Base-by-base conservation (phyloP, 2,797 vertebrate genomes). In the Sphenodon punctatus region DNA sequence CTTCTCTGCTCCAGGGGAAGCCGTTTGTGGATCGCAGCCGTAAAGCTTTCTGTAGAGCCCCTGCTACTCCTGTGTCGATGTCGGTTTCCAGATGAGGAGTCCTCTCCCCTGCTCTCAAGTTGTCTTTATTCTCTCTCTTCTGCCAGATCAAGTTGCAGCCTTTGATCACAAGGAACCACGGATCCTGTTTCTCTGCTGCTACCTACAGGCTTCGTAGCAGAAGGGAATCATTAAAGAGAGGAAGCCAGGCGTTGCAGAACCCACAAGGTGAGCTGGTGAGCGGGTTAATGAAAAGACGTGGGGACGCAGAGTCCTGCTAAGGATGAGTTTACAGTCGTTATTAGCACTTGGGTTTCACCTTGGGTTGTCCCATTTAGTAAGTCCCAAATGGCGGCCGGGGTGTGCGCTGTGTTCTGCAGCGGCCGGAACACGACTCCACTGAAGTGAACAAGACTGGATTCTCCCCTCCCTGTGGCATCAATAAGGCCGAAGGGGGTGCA, bases 61-160 rank as follows among this genome's bases (percentile, higher is more conserved):
- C 73, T 55, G 82, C 84, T 0, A 1, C 73, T 67, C 22, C 53
- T 71, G 48, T 30, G 8, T 61, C 48, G 13, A 45, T 48, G 46
- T n/a, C 23, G 48, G 23, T 48, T 25, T 48, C 45, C 46, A 6
- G 23, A 10, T 48, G 46, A 56, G 41, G 70, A 86, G 78, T 66
- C 39, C 16, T 69, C 43, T 79, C 80, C 30, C 70, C 67, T 87
- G 2, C 56, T 89, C 85, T 94, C 88, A 88, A 46, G 46, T 84
- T 89, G 19, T 89, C 48, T 65, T 66, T 76, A 39, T 89, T 94
- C 80, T 93, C 84, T 94, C 85, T 92, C 92, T 93, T 91, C 90
- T 80, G 73, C 69, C 91, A 93, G 91, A 92, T 91, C 68, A 68
- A 90, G 85, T 92, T 85, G 75, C 88, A 94, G 79, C 76, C 85